Conservation (phyloP, 2,797 vertebrate species). For the Galago senegalensis region DNA sequence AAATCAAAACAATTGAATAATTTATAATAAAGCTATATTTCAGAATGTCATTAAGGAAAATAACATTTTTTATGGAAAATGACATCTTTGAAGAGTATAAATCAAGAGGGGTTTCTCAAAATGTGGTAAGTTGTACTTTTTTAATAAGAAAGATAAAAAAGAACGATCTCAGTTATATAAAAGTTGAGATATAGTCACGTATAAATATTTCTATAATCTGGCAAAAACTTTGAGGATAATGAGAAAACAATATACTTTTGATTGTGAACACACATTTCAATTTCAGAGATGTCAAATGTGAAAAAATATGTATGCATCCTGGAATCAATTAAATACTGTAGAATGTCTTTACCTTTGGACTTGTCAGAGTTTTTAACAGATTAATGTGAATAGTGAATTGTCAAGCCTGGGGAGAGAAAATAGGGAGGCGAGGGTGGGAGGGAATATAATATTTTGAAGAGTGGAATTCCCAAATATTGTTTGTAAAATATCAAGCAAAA, state of each 20-base stretch:
- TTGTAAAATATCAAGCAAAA: neutral
- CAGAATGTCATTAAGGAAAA: conserved; percentile 29
- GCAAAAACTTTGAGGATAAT: neutral
- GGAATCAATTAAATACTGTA: neutral
- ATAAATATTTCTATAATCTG: conserved; percentile 41
- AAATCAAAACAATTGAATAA: conserved; percentile 12
- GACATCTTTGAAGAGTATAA: conserved; percentile 38
- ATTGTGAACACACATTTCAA: neutral
- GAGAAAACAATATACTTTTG: neutral
- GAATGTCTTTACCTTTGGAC: neutral
- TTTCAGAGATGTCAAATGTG: neutral
- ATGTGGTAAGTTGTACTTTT: neutral
- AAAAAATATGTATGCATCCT: neutral
- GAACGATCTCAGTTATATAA: neutral
- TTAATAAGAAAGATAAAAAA: conserved; percentile 38
- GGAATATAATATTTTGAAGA: neutral
- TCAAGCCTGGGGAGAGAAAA: neutral
- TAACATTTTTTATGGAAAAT: neutral
- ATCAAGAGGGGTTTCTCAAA: conserved; percentile 25
- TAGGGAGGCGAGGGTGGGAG: too few relatives aligned
- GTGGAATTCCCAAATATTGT: neutral
- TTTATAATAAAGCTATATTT: conserved; percentile 37
- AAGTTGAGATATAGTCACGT: conserved; percentile 2
- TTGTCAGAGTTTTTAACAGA: neutral
- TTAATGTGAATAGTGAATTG: neutral